These are phyloP conservation scores for Cetonia aurata DNA, from an alignment of 2,888 invertebrate genomes.

Conservation along the genomic window DNA sequence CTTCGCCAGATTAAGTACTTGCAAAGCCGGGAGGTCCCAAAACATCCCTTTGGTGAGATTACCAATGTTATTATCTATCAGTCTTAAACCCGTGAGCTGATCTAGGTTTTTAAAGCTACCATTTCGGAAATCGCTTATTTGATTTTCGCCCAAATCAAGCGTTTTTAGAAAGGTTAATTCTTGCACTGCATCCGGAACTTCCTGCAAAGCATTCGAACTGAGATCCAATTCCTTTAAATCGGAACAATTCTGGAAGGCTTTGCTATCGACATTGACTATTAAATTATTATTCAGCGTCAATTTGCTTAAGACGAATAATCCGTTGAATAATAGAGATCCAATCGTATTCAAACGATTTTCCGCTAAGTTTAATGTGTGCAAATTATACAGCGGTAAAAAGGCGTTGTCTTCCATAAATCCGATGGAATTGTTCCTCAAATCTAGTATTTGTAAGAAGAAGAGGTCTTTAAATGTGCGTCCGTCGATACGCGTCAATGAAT, in stretches of 20 bases:
- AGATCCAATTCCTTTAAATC: slow-evolving; percentile 90
- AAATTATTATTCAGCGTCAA: slow-evolving; percentile 89
- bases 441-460: slow-evolving; percentile 87
- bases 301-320: slow-evolving; percentile 85
- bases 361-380: slow-evolving; percentile 90
- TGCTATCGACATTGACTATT: slow-evolving; percentile 81
- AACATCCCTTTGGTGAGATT: slow-evolving; percentile 89
- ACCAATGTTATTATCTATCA: slow-evolving; percentile 92
- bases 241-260: slow-evolving; percentile 89
- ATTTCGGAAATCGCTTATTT: slow-evolving; percentile 85
- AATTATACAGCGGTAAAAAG: slow-evolving; percentile 87
- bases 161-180: slow-evolving; percentile 87
- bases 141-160: slow-evolving; percentile 92
- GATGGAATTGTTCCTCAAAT: slow-evolving; percentile 88
- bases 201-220: slow-evolving; percentile 85
- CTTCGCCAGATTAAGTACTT: slow-evolving; percentile 89
- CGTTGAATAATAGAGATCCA: slow-evolving; percentile 85
- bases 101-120: slow-evolving; percentile 88
- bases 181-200: slow-evolving; percentile 86
- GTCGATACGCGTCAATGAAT: slow-evolving; percentile 86
- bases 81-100: slow-evolving; percentile 86
- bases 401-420: slow-evolving; percentile 91
- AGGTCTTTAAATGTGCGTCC: slow-evolving; percentile 88
- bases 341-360: slow-evolving; percentile 88
- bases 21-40: slow-evolving; percentile 85